Evolutionary conservation across 2,113 vertebrate genomes (phyloP), one percentile per base, ranked within the genome.

Genomic region (Leptodactylus fuscus): DNA sequence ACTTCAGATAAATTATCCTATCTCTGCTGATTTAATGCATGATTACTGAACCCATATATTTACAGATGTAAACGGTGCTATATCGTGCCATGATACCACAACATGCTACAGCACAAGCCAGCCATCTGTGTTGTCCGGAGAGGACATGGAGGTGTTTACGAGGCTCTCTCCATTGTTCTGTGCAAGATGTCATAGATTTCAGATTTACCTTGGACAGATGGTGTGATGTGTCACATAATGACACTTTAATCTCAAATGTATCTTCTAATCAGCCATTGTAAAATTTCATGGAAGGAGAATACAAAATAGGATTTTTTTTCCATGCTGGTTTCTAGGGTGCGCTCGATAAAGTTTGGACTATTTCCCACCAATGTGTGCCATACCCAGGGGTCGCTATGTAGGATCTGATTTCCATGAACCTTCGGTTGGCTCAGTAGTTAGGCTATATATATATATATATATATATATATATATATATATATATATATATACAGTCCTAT

Each of bases 11-110:
- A 83, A 75, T 83, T 55, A 83, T 60, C 51, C 81, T 49, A 83
- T 83, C 81, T 74, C 67, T 60, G 81, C 70, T 83, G 81, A 83
- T 83, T 83, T 83, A 83, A 83, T 83, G 81, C 81, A 83, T 83
- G 81, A 83, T 83, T 83, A 83, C 81, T 74, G 81, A 60, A 60
- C 81, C 81, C 67, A 71, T 74, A 60, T 71, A 83, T 83, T 75
- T 83, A 83, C 81, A 83, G 81, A 74, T 83, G 81, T 74, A 83
- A 75, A 70, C 81, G 74, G 15, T 60, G 81, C 67, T 60, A 60
- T 53, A 60, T 49, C 51, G 8, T 46, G 24, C 81, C 60, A 60
- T 58, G 20, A 38, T 70, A 82, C 29, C 81, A 74, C 69, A 83
- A 83, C 81, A 83, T 83, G 81, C 34, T 34, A 69, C 10, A 51